Conservation (phyloP, 2,888 invertebrate genomes). For the Athalia circularis region DNA sequence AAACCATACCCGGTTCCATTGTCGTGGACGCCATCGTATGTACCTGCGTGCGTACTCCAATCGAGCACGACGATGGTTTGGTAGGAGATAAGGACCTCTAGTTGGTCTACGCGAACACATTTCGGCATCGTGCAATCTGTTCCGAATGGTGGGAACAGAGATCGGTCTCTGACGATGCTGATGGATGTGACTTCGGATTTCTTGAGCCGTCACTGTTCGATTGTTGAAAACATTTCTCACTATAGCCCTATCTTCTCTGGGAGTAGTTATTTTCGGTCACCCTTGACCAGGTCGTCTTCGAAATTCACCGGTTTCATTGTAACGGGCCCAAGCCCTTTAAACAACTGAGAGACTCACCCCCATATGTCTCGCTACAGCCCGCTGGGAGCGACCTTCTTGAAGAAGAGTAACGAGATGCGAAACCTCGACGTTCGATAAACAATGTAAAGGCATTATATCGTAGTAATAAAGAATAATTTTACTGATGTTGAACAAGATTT, state of each 20-base stretch:
- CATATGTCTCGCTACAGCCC: background rate
- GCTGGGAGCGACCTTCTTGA: background rate
- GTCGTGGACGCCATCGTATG: conserved; percentile 13
- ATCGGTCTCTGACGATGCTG: background rate
- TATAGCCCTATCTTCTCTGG: conserved; percentile 18
- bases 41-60: conserved; percentile 15
- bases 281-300: conserved; percentile 20
- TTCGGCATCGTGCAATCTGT: conserved; percentile 15
- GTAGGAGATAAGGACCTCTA: conserved; percentile 8
- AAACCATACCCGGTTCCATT: conserved; percentile 24
- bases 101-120: conserved; percentile 17
- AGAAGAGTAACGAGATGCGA: conserved; percentile 3
- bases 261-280: conserved; percentile 23
- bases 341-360: conserved; percentile 5
- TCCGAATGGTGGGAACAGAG: background rate
- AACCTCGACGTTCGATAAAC: background rate
- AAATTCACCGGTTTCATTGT: background rate
- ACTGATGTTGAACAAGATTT: too few species aligned
- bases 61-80: conserved; percentile 12
- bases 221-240: conserved; percentile 7
- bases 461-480: background rate
- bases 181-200: conserved; percentile 3
- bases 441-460: conserved; percentile 1
- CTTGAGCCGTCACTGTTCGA: conserved; percentile 3
- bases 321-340: background rate